Conservation (phyloP, 2,888 invertebrate species). For the Salpingus planirostris region DNA sequence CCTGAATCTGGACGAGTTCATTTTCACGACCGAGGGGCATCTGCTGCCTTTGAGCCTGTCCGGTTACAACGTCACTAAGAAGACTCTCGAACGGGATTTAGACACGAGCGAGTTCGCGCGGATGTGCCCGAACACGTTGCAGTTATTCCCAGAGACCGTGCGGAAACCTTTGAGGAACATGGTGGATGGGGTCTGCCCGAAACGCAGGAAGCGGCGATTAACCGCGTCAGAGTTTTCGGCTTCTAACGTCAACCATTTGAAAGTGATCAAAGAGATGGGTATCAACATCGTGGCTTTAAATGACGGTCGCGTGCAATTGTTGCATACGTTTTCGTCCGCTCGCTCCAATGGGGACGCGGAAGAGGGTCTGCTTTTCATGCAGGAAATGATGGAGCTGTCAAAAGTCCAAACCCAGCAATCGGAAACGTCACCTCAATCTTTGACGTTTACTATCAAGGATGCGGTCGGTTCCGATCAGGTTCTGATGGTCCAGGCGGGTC, state of each 20-base stretch:
- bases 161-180: conserved; percentile 76
- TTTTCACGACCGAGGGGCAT: conserved; percentile 93
- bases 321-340: conserved; percentile 83
- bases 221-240: conserved; percentile 64
- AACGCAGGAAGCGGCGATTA: conserved; percentile 52
- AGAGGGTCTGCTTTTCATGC: conserved; percentile 91
- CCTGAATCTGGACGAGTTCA: conserved; percentile 75
- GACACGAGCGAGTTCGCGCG: conserved; percentile 52
- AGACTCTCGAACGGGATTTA: conserved; percentile 38
- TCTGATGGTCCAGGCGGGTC: conserved; percentile 62
- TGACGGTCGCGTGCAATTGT: conserved; percentile 86
- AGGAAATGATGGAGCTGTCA: conserved; percentile 90
- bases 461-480: conserved; percentile 25
- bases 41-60: conserved; percentile 81
- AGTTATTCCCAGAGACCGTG: conserved; percentile 74
- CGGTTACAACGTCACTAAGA: conserved; percentile 42
- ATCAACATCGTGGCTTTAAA: conserved; percentile 81
- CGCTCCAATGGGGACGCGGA: conserved; percentile 78
- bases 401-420: conserved; percentile 54
- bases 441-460: conserved; percentile 39
- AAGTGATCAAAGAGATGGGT: conserved; percentile 86
- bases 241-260: conserved; percentile 77
- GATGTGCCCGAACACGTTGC: conserved; percentile 78
- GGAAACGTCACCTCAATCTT: conserved; percentile 50
- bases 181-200: conserved; percentile 72